Conservation (phyloP, 2,888 invertebrate species). For the Caenorhabditis zanzibari region DNA sequence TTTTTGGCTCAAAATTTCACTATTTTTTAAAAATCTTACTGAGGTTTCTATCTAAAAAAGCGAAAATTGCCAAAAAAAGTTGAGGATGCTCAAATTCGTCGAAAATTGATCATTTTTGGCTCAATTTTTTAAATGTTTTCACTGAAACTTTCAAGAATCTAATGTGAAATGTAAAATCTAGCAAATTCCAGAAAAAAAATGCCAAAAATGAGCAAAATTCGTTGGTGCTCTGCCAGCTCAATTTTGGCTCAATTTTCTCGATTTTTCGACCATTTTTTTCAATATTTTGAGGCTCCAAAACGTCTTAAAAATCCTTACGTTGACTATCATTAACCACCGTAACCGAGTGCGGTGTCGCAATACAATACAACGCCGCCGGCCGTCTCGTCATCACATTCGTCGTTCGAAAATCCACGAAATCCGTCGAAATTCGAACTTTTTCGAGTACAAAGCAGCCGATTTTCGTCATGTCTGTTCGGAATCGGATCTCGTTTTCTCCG, state of each 20-base stretch:
- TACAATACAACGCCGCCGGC: slow-evolving; percentile 49
- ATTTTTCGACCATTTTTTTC: no score
- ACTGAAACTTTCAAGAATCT: no score
- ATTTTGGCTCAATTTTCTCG: no score
- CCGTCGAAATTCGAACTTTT: slow-evolving; percentile 31
- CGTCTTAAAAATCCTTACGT: slow-evolving; percentile 39
- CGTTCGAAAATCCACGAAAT: slow-evolving; percentile 33
- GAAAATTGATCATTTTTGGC: no score
- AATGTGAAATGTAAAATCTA: no score
- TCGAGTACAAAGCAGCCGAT: slow-evolving; percentile 63
- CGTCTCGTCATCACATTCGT: slow-evolving; percentile 29
- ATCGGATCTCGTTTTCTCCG: slow-evolving; percentile 29
- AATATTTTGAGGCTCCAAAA: background rate
- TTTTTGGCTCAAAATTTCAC: background rate
- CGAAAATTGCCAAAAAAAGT: no score
- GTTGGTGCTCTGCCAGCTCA: no score
- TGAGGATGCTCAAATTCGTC: no score
- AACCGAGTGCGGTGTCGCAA: slow-evolving; percentile 59
- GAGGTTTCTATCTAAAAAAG: no score
- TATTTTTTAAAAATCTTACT: background rate
- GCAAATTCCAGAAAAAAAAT: no score
- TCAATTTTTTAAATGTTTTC: no score
- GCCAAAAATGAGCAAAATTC: no score
- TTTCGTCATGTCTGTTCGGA: slow-evolving; percentile 43
- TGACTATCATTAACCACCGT: slow-evolving; percentile 44